These are phyloP conservation scores for Branchipolynoe longqiensis DNA, from an alignment of 2,888 invertebrate species.

Conservation along the genomic window DNA sequence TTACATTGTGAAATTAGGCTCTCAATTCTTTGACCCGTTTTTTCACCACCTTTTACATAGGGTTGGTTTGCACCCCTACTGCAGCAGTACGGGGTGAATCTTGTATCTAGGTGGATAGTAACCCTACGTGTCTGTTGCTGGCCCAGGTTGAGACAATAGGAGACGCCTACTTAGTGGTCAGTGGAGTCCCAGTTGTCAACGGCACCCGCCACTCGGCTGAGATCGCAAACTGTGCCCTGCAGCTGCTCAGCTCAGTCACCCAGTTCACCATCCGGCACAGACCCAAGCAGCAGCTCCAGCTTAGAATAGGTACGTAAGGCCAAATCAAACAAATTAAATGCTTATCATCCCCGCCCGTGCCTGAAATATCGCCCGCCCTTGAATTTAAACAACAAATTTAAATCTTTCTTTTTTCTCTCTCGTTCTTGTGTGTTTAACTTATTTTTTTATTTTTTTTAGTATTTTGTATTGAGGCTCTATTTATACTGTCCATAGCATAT, in stretches of 20 bases:
- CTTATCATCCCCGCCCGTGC: neutral
- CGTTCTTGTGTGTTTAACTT: neutral
- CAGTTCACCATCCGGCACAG: conserved; percentile 81
- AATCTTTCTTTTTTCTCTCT: neutral
- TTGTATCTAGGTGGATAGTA: neutral
- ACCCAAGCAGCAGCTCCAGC: conserved; percentile 74
- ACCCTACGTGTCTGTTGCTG: neutral
- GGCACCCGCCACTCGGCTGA: conserved; percentile 77
- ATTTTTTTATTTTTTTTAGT: too few species aligned
- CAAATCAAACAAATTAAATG: neutral
- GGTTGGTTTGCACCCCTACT: too few species aligned
- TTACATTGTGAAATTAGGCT: too few species aligned
- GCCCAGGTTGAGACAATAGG: conserved; percentile 79
- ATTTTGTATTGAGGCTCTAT: too few species aligned
- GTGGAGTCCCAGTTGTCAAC: conserved; percentile 77
- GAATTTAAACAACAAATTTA: neutral
- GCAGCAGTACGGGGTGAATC: too few species aligned
- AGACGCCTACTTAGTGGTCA: conserved; percentile 80
- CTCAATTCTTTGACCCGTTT: too few species aligned
- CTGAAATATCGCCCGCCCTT: neutral
- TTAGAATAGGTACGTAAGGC: conserved; percentile 72
- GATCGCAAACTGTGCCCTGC: conserved; percentile 80
- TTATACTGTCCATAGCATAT: too few species aligned
- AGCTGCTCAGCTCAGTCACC: conserved; percentile 79
- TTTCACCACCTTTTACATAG: too few species aligned